A percentile compares a stretch with the other conserved stretches of the same genome.
phyloP scores from a whole-genome alignment of 1,140 invertebrate genomes.

The Bombus breviceps region DNA sequence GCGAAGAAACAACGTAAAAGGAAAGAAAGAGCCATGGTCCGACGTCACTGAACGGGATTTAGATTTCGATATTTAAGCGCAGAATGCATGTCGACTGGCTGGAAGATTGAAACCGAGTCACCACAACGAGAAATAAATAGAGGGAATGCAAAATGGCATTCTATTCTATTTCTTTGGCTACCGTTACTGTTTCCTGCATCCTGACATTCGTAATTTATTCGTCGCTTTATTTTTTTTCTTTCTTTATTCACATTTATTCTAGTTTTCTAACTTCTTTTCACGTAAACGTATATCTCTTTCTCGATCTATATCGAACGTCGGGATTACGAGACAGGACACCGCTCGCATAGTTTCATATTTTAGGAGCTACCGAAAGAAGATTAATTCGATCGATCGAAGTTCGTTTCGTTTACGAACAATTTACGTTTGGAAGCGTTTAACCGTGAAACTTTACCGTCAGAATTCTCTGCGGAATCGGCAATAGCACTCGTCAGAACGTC shows the following conservation, averaged over 20 bases:
- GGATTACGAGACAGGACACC: background rate
- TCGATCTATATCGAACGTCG: background rate
- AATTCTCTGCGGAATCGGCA: background rate
- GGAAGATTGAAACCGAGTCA: background rate
- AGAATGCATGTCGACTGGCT: background rate
- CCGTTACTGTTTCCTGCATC: background rate
- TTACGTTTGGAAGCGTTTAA: background rate
- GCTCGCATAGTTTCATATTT: background rate
- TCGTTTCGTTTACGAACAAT: background rate
- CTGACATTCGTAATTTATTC: background rate
- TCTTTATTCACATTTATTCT: too few relatives aligned
- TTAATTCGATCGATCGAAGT: background rate
- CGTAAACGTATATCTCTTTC: background rate
- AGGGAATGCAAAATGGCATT: background rate
- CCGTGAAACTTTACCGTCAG: background rate
- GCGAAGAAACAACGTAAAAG: background rate
- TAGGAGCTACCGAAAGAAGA: background rate
- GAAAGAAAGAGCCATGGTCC: background rate
- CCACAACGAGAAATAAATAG: background rate
- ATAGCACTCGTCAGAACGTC: constrained; percentile 14
- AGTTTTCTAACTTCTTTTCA: too few relatives aligned
- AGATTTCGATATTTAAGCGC: constrained; percentile 17
- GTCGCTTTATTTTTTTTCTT: too few relatives aligned
- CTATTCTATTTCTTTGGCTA: too few relatives aligned
- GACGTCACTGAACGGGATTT: constrained; percentile 7